Base-by-base conservation (phyloP, 1,140 invertebrate species). In the Antheraea mylitta region DNA sequence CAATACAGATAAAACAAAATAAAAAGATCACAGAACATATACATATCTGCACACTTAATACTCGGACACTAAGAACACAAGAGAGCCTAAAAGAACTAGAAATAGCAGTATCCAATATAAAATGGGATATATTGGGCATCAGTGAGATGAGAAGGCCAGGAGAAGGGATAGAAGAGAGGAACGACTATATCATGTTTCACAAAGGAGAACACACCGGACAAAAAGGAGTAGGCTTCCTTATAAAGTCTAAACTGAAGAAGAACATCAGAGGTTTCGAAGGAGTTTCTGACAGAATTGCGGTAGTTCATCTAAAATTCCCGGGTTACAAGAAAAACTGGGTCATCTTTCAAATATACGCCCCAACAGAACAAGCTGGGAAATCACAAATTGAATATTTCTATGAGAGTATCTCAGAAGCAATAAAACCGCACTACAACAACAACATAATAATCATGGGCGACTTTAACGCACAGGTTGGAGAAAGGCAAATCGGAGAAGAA, bases 341-440 rank as follows among this genome's bases (percentile, higher is more conserved):
- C 3, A 72, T 78, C 10, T 61, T 78, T 18, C 76, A 78, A 76
- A 67, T 76, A 13, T 78, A 78, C 60, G 73, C 74, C 6, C 74
- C 74, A 36, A 78, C 73, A 58, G 74, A 75, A 65, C 48, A 78
- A 75, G 69, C 67, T 37, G 36, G 6, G 18, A 68, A 69, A 71
- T 42, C 61, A 45, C 66, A 72, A 5, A 61, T 62, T 3, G 37
- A 73, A 37, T 16, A 6, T 61, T 74, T 77, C 53, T 73, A 74
- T 37, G 64, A 75, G 11, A 66, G 60, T n/a, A 16, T 77, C 8
- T 58, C 66, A 38, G 22, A 68, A 71, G 19, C 63, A 64, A n/a
- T 71, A 71, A 37, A 61, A 18, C 30, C n/a, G n/a, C 58, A 72
- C 42, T 61, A 13, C 16, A 48, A 73, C n/a, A n/a, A n/a, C n/a